Conservation (phyloP, 1,140 invertebrate species). For the Holotrichia oblita region DNA sequence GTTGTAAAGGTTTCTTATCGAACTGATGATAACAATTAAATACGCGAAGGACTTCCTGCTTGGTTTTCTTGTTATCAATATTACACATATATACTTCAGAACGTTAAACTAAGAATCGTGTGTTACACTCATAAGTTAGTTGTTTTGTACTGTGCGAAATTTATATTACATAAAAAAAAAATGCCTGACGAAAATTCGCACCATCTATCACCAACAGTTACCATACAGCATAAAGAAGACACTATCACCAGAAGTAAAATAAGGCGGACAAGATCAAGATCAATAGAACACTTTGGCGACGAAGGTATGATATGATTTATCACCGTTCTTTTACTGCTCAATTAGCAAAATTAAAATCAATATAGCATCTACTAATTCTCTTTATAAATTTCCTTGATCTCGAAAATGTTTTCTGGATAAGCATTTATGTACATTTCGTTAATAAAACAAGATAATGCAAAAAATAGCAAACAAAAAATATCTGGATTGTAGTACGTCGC, state of each 20-base stretch:
- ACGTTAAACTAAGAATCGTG: too few species aligned
- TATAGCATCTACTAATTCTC: too few species aligned
- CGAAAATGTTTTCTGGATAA: too few species aligned
- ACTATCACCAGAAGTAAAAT: neutral
- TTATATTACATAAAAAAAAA: neutral
- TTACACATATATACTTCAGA: neutral
- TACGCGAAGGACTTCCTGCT: neutral
- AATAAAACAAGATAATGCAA: too few species aligned
- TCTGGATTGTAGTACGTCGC: too few species aligned
- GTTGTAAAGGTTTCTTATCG: neutral
- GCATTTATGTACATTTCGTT: too few species aligned
- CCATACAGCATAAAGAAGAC: neutral
- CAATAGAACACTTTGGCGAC: neutral
- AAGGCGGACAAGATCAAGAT: neutral
- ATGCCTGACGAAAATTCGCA: neutral
- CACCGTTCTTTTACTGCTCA: too few species aligned
- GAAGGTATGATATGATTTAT: neutral
- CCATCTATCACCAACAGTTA: neutral
- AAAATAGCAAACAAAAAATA: too few species aligned
- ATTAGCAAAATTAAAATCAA: too few species aligned
- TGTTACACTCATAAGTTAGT: too few species aligned
- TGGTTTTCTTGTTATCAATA: constrained; percentile 5
- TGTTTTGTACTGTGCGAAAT: too few species aligned
- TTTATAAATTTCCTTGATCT: too few species aligned
- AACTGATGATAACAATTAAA: neutral